A percentile compares a stretch with the other conserved stretches of the same genome.
phyloP scores from a whole-genome alignment of 2,797 vertebrate genomes.

The Sphaeramia orbicularis region DNA sequence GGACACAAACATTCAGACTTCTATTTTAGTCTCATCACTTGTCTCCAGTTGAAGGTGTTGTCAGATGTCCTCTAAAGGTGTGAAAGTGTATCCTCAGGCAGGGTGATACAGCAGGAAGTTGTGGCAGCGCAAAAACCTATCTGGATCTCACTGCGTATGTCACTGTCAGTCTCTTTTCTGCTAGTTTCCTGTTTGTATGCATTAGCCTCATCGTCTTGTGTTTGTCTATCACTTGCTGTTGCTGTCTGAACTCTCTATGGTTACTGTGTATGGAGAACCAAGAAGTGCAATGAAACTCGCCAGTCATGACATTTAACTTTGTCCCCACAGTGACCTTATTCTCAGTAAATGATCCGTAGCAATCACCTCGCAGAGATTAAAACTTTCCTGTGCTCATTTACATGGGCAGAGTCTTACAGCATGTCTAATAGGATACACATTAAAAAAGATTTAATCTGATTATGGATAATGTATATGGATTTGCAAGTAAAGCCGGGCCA shows the following conservation, averaged over 20 bases:
- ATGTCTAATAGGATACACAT: conserved; percentile 46
- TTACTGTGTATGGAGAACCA: conserved; percentile 14
- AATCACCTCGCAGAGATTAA: conserved; percentile 37
- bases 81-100: conserved; percentile 65
- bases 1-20: conserved; percentile 34
- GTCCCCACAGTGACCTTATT: conserved; percentile 51
- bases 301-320: conserved; percentile 35
- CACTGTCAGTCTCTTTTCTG: conserved; percentile 20
- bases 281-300: conserved; percentile 26
- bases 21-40: conserved; percentile 47
- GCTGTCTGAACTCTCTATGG: conserved; percentile 22
- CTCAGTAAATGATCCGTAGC: conserved; percentile 31
- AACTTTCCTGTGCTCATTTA: conserved; percentile 42
- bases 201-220: conserved; percentile 5
- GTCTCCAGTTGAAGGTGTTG: conserved; percentile 53
- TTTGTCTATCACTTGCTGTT: conserved; percentile 1
- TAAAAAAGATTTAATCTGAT: conserved; percentile 56
- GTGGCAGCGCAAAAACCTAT: conserved; percentile 28
- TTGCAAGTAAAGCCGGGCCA: conserved; percentile 22
- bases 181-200: conserved; percentile 43
- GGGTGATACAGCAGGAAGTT: conserved; percentile 55
- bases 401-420: conserved; percentile 47
- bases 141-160: conserved; percentile 40
- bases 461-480: conserved; percentile 39
- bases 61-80: conserved; percentile 69